These are phyloP conservation scores for Caenorhabditis doughertyi DNA, from an alignment of 2,888 invertebrate genomes.

Conservation along the genomic window DNA sequence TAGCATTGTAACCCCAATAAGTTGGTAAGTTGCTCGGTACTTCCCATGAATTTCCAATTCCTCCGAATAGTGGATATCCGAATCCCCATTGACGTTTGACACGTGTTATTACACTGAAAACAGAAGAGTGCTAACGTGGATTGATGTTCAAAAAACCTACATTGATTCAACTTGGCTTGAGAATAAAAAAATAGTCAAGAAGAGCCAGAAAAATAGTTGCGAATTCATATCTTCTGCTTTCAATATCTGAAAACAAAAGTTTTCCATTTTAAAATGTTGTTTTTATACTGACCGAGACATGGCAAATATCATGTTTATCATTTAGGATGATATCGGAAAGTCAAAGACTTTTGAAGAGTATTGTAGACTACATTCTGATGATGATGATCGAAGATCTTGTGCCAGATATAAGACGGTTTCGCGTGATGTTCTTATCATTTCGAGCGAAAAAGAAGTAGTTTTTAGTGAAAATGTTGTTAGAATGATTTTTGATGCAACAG, in stretches of 20 bases:
- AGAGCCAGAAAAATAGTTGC: background rate
- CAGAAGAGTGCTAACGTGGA: too few species aligned
- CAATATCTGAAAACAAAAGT: background rate
- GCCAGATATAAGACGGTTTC: constrained; percentile 16
- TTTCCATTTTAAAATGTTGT: background rate
- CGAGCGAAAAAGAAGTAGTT: background rate
- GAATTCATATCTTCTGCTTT: constrained; percentile 15
- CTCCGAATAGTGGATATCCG: constrained; percentile 62
- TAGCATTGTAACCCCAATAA: constrained; percentile 51
- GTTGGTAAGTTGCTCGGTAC: constrained; percentile 37
- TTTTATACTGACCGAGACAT: constrained; percentile 25
- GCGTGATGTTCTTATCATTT: constrained; percentile 7
- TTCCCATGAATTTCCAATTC: constrained; percentile 58
- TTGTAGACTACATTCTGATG: constrained; percentile 31
- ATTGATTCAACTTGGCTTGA: background rate
- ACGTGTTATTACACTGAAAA: constrained; percentile 35
- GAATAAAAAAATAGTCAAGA: constrained; percentile 4
- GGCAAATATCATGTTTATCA: constrained; percentile 23
- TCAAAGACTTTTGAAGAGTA: constrained; percentile 27
- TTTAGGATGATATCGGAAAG: constrained; percentile 6
- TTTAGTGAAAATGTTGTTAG: background rate
- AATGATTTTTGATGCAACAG: background rate
- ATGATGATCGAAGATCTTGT: constrained; percentile 32
- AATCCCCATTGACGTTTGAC: constrained; percentile 65
- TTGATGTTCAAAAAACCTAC: constrained; percentile 3